phyloP scores from a whole-genome alignment of 2,797 vertebrate species.

The Champsocephalus esox region DNA sequence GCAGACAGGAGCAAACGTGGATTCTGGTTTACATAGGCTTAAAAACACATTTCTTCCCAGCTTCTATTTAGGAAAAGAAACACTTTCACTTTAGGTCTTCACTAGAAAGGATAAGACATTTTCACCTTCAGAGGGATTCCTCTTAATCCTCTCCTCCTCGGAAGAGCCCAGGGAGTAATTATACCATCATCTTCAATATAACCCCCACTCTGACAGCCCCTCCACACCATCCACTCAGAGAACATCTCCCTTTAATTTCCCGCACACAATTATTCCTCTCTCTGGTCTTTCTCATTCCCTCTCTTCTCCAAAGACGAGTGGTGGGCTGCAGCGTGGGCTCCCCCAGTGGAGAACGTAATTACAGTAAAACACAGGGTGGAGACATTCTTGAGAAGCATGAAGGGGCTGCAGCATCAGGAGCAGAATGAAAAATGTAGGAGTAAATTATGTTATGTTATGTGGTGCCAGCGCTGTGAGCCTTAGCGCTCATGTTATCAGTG shows the following conservation, averaged over 20 bases:
- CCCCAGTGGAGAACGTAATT: conserved; percentile 64
- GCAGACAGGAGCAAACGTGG: not conserved
- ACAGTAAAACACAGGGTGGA: conserved; percentile 54
- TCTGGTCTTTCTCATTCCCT: conserved; percentile 18
- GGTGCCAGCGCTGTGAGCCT: conserved; percentile 14
- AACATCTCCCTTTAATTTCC: conserved; percentile 54
- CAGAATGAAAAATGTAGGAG: conserved; percentile 62
- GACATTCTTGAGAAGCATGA: conserved; percentile 40
- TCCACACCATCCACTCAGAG: conserved; percentile 30
- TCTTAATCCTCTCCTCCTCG: conserved; percentile 63
- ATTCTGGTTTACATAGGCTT: not conserved
- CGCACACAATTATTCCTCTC: conserved; percentile 20
- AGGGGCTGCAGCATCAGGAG: conserved; percentile 34
- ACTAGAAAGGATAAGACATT: conserved; percentile 53
- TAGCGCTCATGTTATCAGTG: conserved; percentile 22
- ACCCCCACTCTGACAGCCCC: conserved; percentile 25
- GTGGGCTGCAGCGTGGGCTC: conserved; percentile 43
- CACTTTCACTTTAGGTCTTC: conserved; percentile 22
- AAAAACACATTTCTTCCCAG: too few relatives aligned
- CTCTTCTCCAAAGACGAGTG: conserved; percentile 32
- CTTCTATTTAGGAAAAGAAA: too few relatives aligned
- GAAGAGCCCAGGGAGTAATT: conserved; percentile 53
- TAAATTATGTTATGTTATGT: conserved; percentile 49
- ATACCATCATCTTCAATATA: conserved; percentile 52
- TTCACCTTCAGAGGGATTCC: conserved; percentile 64